Base-by-base conservation (phyloP, 2,113 vertebrate genomes). In the Uropsilus gracilis region DNA sequence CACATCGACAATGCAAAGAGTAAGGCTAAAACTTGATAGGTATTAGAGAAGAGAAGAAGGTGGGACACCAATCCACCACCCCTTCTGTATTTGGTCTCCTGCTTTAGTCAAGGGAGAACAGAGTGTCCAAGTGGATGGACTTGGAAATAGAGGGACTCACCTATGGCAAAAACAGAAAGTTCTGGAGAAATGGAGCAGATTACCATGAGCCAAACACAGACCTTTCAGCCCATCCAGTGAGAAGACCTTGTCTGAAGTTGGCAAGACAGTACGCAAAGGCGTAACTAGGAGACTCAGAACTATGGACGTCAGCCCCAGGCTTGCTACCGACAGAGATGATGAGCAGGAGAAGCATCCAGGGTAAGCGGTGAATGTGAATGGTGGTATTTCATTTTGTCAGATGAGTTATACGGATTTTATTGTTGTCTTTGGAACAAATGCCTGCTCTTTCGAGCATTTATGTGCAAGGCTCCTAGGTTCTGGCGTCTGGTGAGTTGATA, bases 401-500 rank as follows among this genome's bases (percentile, higher is more conserved):
- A 13, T 17, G n/a, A 85, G 32, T 39, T 68, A 6, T 55, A 44
- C 3, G 84, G 28, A 53, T 87, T 89, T 71, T 87, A 69, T 53
- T 94, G 57, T 55, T 94, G 42, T 16, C 66, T 90, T 84, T 92
- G 94, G 86, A 55, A 18, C 1, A 46, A 48, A 6, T 5, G 5
- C 48, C 69, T 86, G 55, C 50, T 69, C 32, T 86, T 92, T 2
- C 30, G 82, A 57, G 83, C 37, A 86, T 94, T 91, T 76, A 55
- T 57, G 24, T 91, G 73, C 22, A 83, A 93, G 46, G 32, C 88
- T 34, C 53, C 89, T 39, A n/a, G 78, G 46, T 94, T 59, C 95
- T 91, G 86, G 55, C 77, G 48, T 69, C 57, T 39, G 0, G 1
- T 13, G 39, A 53, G 64, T 59, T 84, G 86, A 57, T 53, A 59